A percentile compares a stretch with the other conserved stretches of the same genome.
These are phyloP conservation scores for Mobula hypostoma DNA, from an alignment of 2,113 vertebrate genomes.

Conservation along the genomic window DNA sequence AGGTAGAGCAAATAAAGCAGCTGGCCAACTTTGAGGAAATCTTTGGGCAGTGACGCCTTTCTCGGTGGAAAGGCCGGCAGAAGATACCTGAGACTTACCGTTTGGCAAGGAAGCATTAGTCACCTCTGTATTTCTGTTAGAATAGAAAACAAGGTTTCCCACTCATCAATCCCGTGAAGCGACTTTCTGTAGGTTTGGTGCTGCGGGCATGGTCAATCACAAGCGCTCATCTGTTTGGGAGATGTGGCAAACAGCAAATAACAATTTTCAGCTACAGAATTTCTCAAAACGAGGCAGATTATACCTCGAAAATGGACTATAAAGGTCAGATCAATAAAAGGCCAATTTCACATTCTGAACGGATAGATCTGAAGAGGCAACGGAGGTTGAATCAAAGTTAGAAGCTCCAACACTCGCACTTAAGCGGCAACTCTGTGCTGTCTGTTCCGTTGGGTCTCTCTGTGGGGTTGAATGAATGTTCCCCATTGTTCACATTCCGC, in stretches of 20 bases:
- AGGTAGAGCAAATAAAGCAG: constrained; percentile 79
- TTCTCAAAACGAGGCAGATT: not conserved
- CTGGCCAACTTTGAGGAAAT: constrained; percentile 63
- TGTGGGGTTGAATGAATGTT: not conserved
- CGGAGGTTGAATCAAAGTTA: not conserved
- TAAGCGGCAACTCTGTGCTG: not conserved
- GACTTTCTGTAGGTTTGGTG: not conserved
- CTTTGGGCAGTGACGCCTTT: constrained; percentile 46
- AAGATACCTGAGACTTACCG: not conserved
- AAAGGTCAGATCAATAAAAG: not conserved
- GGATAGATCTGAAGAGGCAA: not conserved
- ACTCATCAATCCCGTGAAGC: not conserved
- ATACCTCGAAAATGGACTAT: not conserved
- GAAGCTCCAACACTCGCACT: not conserved
- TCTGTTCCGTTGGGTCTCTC: not conserved
- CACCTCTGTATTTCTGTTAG: not conserved
- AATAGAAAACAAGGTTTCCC: not conserved
- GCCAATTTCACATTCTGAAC: not conserved
- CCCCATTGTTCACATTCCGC: not conserved
- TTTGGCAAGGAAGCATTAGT: too few species aligned
- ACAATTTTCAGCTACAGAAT: not conserved
- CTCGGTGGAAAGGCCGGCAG: not conserved
- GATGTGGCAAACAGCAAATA: not conserved
- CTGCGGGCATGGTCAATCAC: not conserved
- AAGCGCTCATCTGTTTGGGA: not conserved